Evolutionary conservation across 1,140 invertebrate genomes (phyloP).

Genomic region (Pseudomyrmex gracilis): DNA sequence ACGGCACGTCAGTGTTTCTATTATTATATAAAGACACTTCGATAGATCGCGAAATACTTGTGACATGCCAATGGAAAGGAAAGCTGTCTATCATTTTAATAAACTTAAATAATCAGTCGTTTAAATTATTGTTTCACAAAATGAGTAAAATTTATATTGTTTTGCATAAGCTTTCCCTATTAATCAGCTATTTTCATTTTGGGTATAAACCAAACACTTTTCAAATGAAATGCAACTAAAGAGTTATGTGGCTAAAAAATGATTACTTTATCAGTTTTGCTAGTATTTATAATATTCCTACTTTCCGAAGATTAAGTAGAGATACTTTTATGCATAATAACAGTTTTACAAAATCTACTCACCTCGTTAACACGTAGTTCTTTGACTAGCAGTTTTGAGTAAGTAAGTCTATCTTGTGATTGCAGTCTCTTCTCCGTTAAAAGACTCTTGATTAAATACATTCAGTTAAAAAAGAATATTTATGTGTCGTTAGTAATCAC

Average conservation of each 20-base stretch:
- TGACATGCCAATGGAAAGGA: too few relatives aligned
- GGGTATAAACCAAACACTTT: too few relatives aligned
- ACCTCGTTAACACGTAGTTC: conserved; percentile 80
- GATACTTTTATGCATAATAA: conserved; percentile 77
- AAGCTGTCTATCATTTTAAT: too few relatives aligned
- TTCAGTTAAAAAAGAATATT: conserved; percentile 78
- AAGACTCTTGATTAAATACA: conserved; percentile 76
- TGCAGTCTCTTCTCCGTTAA: conserved; percentile 83
- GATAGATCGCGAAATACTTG: too few relatives aligned
- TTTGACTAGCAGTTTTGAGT: conserved; percentile 83
- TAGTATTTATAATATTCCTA: conserved; percentile 66
- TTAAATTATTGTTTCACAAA: too few relatives aligned
- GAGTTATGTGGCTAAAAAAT: not conserved
- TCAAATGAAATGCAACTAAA: too few relatives aligned
- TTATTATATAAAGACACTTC: too few relatives aligned
- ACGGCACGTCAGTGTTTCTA: too few relatives aligned
- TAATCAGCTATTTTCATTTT: too few relatives aligned
- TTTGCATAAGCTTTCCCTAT: too few relatives aligned
- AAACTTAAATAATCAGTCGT: too few relatives aligned
- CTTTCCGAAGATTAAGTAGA: conserved; percentile 68
- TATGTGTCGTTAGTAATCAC: conserved; percentile 72
- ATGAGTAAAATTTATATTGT: too few relatives aligned
- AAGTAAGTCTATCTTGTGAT: conserved; percentile 84
- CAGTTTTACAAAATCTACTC: conserved; percentile 83
- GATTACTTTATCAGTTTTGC: conserved; percentile 66